A percentile compares a stretch with the other conserved stretches of the same genome.
These are phyloP conservation scores for Mus spretus DNA, from an alignment of 2,797 vertebrate species.

Conservation along the genomic window DNA sequence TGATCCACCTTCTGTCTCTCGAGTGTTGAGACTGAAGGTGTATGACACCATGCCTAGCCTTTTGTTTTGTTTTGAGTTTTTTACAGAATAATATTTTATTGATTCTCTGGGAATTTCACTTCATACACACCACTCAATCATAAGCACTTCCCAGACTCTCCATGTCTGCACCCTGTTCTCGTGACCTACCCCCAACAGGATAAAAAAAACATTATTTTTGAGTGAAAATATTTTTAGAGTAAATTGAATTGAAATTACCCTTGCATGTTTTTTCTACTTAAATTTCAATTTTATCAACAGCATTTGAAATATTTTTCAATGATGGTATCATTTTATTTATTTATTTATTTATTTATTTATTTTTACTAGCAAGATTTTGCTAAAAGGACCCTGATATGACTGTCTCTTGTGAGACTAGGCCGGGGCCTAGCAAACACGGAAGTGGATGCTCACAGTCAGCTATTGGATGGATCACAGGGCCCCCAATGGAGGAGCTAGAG, in stretches of 20 bases:
- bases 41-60: not conserved
- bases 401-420: too few species aligned
- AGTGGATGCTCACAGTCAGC: too few species aligned
- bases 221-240: conserved; percentile 4
- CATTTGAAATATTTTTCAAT: conserved; percentile 60
- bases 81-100: not conserved
- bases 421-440: too few species aligned
- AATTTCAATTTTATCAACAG: conserved; percentile 11
- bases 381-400: too few species aligned
- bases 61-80: not conserved
- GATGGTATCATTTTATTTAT: conserved; percentile 22
- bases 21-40: not conserved
- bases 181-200: not conserved
- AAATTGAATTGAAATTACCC: conserved; percentile 14
- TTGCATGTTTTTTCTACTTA: conserved; percentile 19
- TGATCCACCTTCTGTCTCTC: not conserved
- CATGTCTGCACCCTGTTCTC: not conserved
- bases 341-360: too few species aligned
- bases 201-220: not conserved
- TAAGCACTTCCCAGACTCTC: not conserved
- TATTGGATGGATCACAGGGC: too few species aligned
- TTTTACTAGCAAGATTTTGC: too few species aligned
- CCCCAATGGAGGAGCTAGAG: too few species aligned
- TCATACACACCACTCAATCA: not conserved
- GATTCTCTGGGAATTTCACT: not conserved